Conservation (phyloP, 2,888 invertebrate genomes). For the Cyaniris semiargus region DNA sequence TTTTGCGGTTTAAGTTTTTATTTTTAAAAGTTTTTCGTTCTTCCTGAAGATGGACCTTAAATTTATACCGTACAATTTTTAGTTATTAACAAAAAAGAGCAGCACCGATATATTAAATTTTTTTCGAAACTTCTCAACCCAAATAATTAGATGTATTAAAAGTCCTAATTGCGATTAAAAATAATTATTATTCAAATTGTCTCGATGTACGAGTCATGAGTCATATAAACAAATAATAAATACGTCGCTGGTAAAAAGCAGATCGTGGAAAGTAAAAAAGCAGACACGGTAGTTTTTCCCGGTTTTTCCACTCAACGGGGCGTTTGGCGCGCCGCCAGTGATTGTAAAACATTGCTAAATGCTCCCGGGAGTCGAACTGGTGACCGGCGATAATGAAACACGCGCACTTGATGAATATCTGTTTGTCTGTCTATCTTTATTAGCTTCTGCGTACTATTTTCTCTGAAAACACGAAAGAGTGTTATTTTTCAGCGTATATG, state of each 20-base stretch:
- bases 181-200: neutral
- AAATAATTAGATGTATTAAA: neutral
- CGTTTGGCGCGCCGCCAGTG: conserved; percentile 42
- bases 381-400: conserved; percentile 24
- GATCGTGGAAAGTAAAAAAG: conserved; percentile 10
- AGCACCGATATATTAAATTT: no score
- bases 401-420: conserved; percentile 1
- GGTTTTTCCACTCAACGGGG: conserved; percentile 30
- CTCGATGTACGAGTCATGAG: neutral
- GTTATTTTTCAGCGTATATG: neutral
- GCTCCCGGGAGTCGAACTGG: conserved; percentile 34
- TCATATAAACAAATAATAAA: neutral
- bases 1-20: neutral
- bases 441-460: neutral
- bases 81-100: no score
- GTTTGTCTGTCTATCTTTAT: neutral
- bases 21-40: no score
- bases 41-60: no score
- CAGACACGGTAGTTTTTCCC: conserved; percentile 11
- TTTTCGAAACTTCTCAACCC: no score
- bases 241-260: neutral
- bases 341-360: conserved; percentile 42
- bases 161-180: neutral
- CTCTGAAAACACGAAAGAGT: neutral
- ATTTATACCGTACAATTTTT: no score